These are phyloP conservation scores for Botia kubotai DNA, from an alignment of 2,797 vertebrate species.

Conservation along the genomic window DNA sequence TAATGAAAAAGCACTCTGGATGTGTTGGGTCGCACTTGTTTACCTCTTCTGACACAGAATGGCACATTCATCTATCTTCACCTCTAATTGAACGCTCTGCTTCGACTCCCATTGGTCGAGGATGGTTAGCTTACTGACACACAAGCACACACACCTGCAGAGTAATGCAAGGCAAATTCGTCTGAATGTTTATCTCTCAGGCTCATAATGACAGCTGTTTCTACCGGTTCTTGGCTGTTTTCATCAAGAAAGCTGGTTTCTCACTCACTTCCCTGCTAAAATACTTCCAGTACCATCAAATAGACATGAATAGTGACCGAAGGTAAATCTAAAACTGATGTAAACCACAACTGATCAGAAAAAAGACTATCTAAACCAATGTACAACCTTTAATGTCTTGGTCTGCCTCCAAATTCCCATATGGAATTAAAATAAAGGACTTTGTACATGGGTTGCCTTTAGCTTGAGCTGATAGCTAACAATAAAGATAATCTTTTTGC, in stretches of 20 bases:
- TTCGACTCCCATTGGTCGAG: constrained; percentile 69
- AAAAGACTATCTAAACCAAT: not conserved
- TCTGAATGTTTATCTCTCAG: constrained; percentile 72
- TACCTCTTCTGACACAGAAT: constrained; percentile 80
- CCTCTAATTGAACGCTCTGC: constrained; percentile 82
- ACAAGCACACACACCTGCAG: constrained; percentile 63
- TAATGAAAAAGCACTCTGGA: constrained; percentile 84
- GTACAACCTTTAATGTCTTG: not conserved
- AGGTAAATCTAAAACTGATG: constrained; percentile 76
- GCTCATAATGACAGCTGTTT: constrained; percentile 77
- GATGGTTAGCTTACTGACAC: constrained; percentile 48
- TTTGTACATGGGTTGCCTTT: no score
- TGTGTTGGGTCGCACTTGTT: constrained; percentile 79
- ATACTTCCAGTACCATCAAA: constrained; percentile 73
- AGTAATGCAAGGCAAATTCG: constrained; percentile 26
- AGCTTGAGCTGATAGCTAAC: no score
- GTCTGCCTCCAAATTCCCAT: not conserved
- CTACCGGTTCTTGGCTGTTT: constrained; percentile 77
- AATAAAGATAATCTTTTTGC: no score
- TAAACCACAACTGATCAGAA: constrained; percentile 63
- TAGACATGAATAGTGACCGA: constrained; percentile 60
- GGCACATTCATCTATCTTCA: constrained; percentile 84
- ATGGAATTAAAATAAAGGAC: not conserved
- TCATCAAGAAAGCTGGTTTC: constrained; percentile 67
- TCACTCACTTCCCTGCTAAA: constrained; percentile 70